A percentile compares a stretch with the other conserved stretches of the same genome.
Conservation (phyloP, 2,888 invertebrate species). For the Monoplex corrugatus region DNA sequence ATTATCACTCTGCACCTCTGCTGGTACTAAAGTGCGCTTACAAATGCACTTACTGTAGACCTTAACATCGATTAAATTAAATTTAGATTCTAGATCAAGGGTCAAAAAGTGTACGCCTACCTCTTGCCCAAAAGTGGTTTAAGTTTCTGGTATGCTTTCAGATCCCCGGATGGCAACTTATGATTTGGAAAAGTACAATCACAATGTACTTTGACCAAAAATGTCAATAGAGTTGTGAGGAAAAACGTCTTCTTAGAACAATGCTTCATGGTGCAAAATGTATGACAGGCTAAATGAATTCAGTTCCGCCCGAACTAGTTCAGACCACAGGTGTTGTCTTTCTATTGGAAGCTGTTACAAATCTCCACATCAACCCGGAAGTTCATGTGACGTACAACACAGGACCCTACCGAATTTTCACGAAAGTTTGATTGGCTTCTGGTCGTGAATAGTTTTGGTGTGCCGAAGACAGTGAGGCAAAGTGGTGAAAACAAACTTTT, state of each 20-base stretch:
- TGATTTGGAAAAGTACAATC: conserved; percentile 6
- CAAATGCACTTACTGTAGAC: too few species aligned
- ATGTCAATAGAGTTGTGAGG: not conserved
- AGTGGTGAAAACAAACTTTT: too few species aligned
- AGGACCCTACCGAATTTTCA: not conserved
- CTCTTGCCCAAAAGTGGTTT: conserved; percentile 48
- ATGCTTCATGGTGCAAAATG: conserved; percentile 11
- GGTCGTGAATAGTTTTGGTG: not conserved
- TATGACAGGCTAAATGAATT: not conserved
- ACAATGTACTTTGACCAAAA: not conserved
- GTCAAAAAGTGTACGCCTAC: too few species aligned
- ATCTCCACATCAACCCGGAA: conserved; percentile 46
- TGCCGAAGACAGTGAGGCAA: too few species aligned
- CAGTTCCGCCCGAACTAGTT: not conserved
- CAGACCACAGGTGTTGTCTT: conserved; percentile 14
- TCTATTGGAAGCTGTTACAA: conserved; percentile 28
- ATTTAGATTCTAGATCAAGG: too few species aligned
- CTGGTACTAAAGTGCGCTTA: too few species aligned
- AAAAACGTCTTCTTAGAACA: not conserved
- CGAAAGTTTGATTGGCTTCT: not conserved
- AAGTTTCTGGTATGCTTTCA: conserved; percentile 42
- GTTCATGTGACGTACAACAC: conserved; percentile 44
- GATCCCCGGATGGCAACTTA: not conserved
- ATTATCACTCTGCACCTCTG: too few species aligned
- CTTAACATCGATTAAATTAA: too few species aligned